Evolutionary conservation across 2,888 invertebrate species (phyloP), one percentile per base, ranked within the genome.

Genomic region (Sturmia bella): DNA sequence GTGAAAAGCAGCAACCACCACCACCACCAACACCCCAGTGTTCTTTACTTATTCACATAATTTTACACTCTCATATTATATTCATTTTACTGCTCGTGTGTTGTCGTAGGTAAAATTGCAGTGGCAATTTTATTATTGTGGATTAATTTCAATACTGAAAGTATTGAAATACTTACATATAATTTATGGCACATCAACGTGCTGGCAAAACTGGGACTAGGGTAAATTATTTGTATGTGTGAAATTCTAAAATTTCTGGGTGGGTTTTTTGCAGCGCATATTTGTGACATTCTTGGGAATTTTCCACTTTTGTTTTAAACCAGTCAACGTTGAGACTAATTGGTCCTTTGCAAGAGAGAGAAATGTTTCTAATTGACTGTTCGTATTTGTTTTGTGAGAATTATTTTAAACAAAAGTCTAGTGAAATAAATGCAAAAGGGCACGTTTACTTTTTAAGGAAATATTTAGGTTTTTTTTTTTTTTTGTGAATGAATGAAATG

Each of bases 61-160:
- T 32, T 19, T 32, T 9, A 6, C 7, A 32, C 6, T 32, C 32
- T 5, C 32, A n/a, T 32, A 19, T 37, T 37, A 13, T 37, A 13
- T 45, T 50, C 32, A 32, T 63, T 48, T 74, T n/a, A n/a, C n/a
- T n/a, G n/a, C n/a, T n/a, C n/a, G 27, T 4, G 9, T 32, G 74
- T 74, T 66, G 56, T 66, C 74, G 74, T 74, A 74, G 74, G 64
- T 56, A 64, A 45, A 32, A 15, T 19, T 64, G 74, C 61, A 76
- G 68, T 76, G 61, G 76, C 76, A 76, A 76, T 76, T 76, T n/a
- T 76, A 63, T 76, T 39, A 61, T 61, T 63, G 52, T 59, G 78
- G 66, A 79, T 79, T 79, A 79, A 79, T 79, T 79, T 66, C 66
- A 79, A 66, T 72, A 43, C 43, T 17, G 15, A 57, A 52, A 64